Base-by-base conservation (phyloP, 2,888 invertebrate species). In the Hermaeophaga mercurialis region DNA sequence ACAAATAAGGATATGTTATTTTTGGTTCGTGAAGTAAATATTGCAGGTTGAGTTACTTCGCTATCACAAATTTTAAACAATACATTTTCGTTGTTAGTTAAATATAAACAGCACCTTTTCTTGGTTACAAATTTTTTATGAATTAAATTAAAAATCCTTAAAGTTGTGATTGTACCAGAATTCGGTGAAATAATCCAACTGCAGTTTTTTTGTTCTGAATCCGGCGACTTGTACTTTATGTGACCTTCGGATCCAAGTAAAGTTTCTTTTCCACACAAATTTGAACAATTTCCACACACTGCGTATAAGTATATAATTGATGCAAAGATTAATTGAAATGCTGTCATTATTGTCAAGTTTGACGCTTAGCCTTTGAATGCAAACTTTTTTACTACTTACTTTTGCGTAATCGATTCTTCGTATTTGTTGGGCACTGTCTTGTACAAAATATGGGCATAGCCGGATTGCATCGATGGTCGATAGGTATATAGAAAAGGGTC, bases 151-250 rank as follows among this genome's bases (percentile, higher is more conserved):
- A 61, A 11, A 7, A 61, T 39, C 33, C 52, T 58, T 39, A 61
- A 28, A 2, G 61, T 54, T 9, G 58, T 58, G 46, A 61, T 58
- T 9, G 47, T 52, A 8, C 48, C 24, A n/a, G 26, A 12, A 15
- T 53, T 45, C n/a, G 56, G 50, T 3, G 45, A n/a, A 26, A 62
- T 57, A 12, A 48, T 53, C 62, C 57, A 62, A 8, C 19, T 34
- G 19, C 62, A 59, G 19, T 48, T 31, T n/a, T 48, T 39, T 28
- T 46, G 26, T 14, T 48, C 17, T n/a, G 22, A 26, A 31, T 48
- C 11, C 12, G 22, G 15, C 11, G 56, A 44, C 12, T 39, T 39
- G 12, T 47, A 55, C 44, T 53, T 59, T 48, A 62, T 59, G 8
- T 45, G 45, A 36, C 57, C 53, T 14, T 45, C 44, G 19, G 28